These are phyloP conservation scores for Capromys pilorides DNA, from an alignment of 2,797 vertebrate genomes.

Conservation along the genomic window DNA sequence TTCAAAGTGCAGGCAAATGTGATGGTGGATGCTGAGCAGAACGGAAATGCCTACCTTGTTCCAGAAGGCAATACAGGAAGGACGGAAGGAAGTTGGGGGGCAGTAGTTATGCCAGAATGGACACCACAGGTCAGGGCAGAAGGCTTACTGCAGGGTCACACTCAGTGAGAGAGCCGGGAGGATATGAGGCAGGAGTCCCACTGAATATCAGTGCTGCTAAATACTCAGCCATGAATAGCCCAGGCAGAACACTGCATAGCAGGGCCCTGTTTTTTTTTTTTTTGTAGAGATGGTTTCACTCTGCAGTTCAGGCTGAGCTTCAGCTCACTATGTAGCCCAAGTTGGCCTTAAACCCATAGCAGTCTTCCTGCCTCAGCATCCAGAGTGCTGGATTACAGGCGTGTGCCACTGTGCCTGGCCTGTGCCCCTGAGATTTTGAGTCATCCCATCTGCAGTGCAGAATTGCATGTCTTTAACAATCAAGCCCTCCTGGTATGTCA, in stretches of 20 bases:
- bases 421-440: slow-evolving; percentile 18
- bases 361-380: background rate
- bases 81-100: background rate
- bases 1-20: background rate
- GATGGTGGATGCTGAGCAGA: background rate
- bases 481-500: background rate
- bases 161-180: background rate
- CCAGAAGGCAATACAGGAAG: background rate
- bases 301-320: background rate
- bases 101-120: background rate
- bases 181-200: background rate
- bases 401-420: background rate
- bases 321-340: background rate
- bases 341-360: background rate
- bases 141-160: background rate
- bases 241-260: background rate
- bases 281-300: background rate
- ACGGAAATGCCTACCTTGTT: slow-evolving; percentile 1
- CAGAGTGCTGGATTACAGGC: background rate
- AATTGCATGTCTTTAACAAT: slow-evolving; percentile 36
- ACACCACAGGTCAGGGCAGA: background rate
- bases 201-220: background rate
- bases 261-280: background rate
- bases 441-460: background rate
- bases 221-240: background rate